These are phyloP conservation scores for Sylvietta virens DNA, from an alignment of 2,113 vertebrate species.

Conservation along the genomic window DNA sequence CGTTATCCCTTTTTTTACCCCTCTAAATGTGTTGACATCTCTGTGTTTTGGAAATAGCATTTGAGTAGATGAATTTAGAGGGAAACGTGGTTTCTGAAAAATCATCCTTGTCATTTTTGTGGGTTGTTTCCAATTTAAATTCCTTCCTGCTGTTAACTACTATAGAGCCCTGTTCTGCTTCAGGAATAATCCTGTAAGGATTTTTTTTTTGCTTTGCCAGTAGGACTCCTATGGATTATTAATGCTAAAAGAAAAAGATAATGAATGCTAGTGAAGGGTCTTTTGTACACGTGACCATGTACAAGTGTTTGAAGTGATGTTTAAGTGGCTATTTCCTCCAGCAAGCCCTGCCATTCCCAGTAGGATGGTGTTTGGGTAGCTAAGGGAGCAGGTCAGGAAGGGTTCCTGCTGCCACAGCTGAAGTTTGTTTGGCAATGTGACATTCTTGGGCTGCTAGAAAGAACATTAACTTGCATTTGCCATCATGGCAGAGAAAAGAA, in stretches of 20 bases:
- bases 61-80: constrained; percentile 9
- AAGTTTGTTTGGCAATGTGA: not conserved
- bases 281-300: not conserved
- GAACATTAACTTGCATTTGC: not conserved
- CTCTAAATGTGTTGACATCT: not conserved
- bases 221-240: not conserved
- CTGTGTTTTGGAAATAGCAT: not conserved
- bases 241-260: not conserved
- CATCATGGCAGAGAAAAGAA: not conserved
- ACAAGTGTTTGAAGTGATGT: not conserved
- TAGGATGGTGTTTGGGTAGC: not conserved
- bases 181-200: not conserved
- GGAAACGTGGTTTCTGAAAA: constrained; percentile 8
- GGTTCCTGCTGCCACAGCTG: not conserved
- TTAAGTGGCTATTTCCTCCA: not conserved
- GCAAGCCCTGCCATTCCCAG: not conserved
- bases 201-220: not conserved
- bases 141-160: constrained; percentile 10
- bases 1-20: not conserved
- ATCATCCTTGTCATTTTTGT: constrained; percentile 18
- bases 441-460: not conserved
- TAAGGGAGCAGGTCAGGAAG: not conserved
- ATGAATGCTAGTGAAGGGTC: not conserved
- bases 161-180: not conserved
- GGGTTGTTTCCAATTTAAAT: constrained; percentile 30